Percentiles rank a stretch among this genome's conserved stretches.
These are phyloP conservation scores for Arbacia lixula DNA, from an alignment of 53 echinoderm and acorn worm species.

Conservation along the genomic window DNA sequence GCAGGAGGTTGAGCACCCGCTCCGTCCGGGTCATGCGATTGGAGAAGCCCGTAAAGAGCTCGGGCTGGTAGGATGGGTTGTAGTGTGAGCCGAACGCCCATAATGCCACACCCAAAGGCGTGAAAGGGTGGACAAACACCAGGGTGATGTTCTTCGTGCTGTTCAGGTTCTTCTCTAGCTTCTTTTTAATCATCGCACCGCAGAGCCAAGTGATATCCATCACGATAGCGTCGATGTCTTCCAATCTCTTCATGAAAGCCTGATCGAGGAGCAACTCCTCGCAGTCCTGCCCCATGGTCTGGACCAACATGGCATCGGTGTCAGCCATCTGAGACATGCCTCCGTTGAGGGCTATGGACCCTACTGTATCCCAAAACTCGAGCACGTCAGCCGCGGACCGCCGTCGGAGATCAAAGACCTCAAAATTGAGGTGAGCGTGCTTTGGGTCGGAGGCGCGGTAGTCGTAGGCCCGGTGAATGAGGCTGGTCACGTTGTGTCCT, in stretches of 20 bases:
- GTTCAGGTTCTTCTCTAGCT: conserved; percentile 35
- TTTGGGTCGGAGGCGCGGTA: conserved; percentile 40
- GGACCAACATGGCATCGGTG: no score
- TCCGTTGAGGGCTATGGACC: neutral
- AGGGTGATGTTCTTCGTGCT: conserved; percentile 36
- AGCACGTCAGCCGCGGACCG: neutral
- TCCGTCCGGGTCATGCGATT: conserved; percentile 53
- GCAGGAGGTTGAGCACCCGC: conserved; percentile 45
- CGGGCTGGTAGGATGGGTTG: conserved; percentile 56
- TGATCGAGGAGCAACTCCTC: conserved; percentile 27
- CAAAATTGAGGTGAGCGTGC: conserved; percentile 39
- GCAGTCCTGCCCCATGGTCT: conserved; percentile 34
- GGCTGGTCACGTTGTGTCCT: conserved; percentile 53
- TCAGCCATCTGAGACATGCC: neutral
- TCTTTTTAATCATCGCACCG: conserved; percentile 3
- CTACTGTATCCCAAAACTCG: neutral
- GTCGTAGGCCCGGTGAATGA: conserved; percentile 48
- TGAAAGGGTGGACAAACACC: neutral
- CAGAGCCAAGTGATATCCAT: conserved; percentile 51
- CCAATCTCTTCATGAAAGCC: conserved; percentile 30
- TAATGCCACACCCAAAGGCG: neutral
- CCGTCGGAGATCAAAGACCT: conserved; percentile 26
- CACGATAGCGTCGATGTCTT: conserved; percentile 42
- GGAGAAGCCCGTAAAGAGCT: conserved; percentile 31
- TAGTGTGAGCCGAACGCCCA: conserved; percentile 12